Evolutionary conservation across 1,140 invertebrate genomes (phyloP).

Genomic region (Heliothis virescens): DNA sequence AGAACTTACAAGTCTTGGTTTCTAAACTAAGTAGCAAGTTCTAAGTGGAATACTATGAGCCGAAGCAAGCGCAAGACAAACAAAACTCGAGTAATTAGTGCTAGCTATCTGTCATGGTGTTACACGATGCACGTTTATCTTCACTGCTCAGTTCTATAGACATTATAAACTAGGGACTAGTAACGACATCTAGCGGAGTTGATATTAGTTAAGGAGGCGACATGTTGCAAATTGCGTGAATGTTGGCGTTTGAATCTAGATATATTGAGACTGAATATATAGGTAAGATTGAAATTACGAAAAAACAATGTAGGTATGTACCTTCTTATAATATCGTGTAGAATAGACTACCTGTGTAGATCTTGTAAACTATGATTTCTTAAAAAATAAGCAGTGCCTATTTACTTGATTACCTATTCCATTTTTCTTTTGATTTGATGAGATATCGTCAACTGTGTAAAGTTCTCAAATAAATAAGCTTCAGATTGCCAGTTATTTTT

Average conservation of each 20-base stretch:
- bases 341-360: no score
- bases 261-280: no score
- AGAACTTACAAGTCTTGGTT: constrained; percentile 37
- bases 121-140: constrained; percentile 41
- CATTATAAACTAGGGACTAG: constrained; percentile 18
- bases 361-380: no score
- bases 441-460: no score
- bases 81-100: constrained; percentile 45
- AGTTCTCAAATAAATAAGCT: no score
- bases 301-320: no score
- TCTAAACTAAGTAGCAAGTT: constrained; percentile 37
- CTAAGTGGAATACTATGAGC: constrained; percentile 15
- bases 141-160: constrained; percentile 23
- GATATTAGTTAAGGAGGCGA: background rate
- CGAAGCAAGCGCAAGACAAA: constrained; percentile 36
- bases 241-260: background rate
- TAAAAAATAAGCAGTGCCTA: no score
- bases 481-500: no score
- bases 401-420: no score
- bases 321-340: no score
- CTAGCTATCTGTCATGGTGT: constrained; percentile 23
- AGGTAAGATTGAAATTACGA: no score
- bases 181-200: constrained; percentile 14
- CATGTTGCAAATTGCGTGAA: background rate
- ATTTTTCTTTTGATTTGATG: no score